Evolutionary conservation across 2,888 invertebrate species (phyloP), one percentile per base, ranked within the genome.

Genomic region (Andricus curvator): DNA sequence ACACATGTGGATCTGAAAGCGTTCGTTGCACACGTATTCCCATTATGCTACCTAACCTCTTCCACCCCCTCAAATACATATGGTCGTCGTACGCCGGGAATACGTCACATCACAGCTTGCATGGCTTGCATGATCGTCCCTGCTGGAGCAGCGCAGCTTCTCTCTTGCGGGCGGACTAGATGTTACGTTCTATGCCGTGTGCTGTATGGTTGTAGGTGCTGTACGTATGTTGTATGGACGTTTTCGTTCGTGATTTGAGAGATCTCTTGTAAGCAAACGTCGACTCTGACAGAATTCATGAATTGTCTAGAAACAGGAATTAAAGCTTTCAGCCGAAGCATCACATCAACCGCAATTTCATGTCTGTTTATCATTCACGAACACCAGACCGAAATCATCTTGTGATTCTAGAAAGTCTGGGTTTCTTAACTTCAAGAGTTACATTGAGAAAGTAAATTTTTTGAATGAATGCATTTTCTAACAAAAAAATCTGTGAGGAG

Each of bases 71-170:
- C 87, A 85, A 82, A 86, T 86, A 84, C 89, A 91, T 89, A 90
- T 88, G 89, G 86, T 83, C 83, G 83, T 79, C 78, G 80, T 56
- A 81, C 81, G 82, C 84, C 84, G 84, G 80, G 84, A 86, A 85
- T 85, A 85, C 88, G 89, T 89, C 89, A 88, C 88, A 86, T 86
- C 85, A 89, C 90, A 90, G 90, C 89, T 90, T 90, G 90, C 89
- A 87, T 87, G 88, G 90, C 89, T 90, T 90, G 90, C 89, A 87
- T 87, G 88, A 90, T 87, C 84, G 86, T 84, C 85, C 80, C 67
- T 82, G 25, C 48, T 48, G 48, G 44, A 44, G 44, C 4, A 56
- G n/a, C n/a, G n/a, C 74, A 56, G 51, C 56, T 33, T 74, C 74
- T 74, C 56, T 74, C 48, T 51, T 6, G 33, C 51, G 74, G 56